A percentile compares a stretch with the other conserved stretches of the same genome.
Evolutionary conservation across 2,888 invertebrate genomes (phyloP).

Genomic region (Amitus sp.): DNA sequence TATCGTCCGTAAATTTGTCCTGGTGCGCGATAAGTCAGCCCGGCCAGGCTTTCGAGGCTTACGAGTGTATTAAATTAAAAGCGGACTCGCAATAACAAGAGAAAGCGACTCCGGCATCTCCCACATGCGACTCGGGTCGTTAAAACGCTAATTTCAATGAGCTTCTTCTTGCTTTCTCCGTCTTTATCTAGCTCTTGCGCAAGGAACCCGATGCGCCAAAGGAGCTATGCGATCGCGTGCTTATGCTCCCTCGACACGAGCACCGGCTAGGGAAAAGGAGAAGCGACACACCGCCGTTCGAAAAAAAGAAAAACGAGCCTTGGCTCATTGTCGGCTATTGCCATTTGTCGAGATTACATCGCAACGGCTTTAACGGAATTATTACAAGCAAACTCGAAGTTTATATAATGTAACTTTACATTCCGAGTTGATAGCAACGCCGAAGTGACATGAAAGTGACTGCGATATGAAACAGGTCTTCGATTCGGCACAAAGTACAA

Average conservation of each 20-base stretch:
- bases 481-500: too few relatives aligned
- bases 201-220: conserved; percentile 1
- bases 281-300: too few relatives aligned
- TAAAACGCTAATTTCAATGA: conserved; percentile 36
- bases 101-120: conserved; percentile 24
- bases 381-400: conserved; percentile 57
- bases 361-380: conserved; percentile 58
- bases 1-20: conserved; percentile 34
- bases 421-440: too few relatives aligned
- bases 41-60: conserved; percentile 23
- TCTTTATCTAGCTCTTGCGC: background rate
- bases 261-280: conserved; percentile 7
- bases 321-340: conserved; percentile 47
- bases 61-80: conserved; percentile 30
- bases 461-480: too few relatives aligned
- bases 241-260: conserved; percentile 6
- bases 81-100: conserved; percentile 27
- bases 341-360: conserved; percentile 62
- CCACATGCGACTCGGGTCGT: conserved; percentile 19
- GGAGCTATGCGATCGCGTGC: conserved; percentile 9
- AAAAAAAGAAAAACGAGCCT: conserved; percentile 15
- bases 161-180: conserved; percentile 10
- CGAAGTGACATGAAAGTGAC: too few relatives aligned
- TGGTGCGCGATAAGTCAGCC: conserved; percentile 33
- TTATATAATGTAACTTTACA: too few relatives aligned